These are phyloP conservation scores for Meiosimyza platycephala DNA, from an alignment of 2,888 invertebrate genomes.

Conservation along the genomic window DNA sequence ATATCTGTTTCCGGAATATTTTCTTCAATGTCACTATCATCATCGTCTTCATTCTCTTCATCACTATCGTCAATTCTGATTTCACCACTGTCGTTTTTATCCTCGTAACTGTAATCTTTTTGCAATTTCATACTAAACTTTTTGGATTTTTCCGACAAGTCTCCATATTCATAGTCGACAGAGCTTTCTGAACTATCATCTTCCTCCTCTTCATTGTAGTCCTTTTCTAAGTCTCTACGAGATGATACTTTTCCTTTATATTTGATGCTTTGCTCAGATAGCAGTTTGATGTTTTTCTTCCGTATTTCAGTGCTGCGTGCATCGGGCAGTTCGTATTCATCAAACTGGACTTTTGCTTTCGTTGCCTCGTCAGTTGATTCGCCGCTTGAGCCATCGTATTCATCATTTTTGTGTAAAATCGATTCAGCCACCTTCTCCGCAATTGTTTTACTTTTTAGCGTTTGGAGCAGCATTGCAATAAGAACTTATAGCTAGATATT, in stretches of 20 bases:
- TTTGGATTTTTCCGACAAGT: constrained; percentile 26
- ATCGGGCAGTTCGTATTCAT: constrained; percentile 61
- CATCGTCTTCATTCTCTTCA: constrained; percentile 39
- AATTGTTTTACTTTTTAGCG: constrained; percentile 50
- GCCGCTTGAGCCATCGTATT: constrained; percentile 72
- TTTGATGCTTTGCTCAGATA: constrained; percentile 78
- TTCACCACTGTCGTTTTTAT: neutral
- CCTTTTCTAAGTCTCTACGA: constrained; percentile 68
- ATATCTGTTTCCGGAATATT: constrained; percentile 51
- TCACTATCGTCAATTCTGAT: constrained; percentile 48
- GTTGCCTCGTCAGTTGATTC: constrained; percentile 69
- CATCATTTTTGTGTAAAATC: constrained; percentile 72
- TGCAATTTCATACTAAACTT: constrained; percentile 39
- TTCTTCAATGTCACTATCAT: constrained; percentile 51
- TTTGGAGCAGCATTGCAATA: neutral
- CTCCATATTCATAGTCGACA: constrained; percentile 45
- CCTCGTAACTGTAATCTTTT: neutral
- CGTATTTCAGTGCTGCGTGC: constrained; percentile 74
- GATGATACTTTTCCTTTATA: constrained; percentile 81
- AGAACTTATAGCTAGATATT: constrained; percentile 19
- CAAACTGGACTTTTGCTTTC: constrained; percentile 69
- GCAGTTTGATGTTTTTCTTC: constrained; percentile 74
- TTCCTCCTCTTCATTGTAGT: constrained; percentile 32
- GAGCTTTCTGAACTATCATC: constrained; percentile 48
- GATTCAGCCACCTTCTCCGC: constrained; percentile 78